Conservation (phyloP, 2,113 vertebrate genomes). For the Stictonetta naevosa region DNA sequence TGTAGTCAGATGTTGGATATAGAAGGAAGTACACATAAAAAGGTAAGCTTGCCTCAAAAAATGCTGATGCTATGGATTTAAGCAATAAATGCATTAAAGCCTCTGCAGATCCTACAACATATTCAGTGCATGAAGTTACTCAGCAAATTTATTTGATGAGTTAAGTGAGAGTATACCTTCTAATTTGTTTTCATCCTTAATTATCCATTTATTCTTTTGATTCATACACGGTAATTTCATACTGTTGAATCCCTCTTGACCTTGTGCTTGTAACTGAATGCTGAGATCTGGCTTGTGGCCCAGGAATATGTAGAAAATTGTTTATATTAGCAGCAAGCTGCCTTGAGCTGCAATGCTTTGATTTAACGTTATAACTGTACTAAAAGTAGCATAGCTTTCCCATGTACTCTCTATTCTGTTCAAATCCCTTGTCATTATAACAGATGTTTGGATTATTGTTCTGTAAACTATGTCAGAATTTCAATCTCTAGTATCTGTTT, state of each 20-base stretch:
- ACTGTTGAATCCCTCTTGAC: constrained; percentile 88
- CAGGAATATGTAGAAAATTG: constrained; percentile 88
- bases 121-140: constrained; percentile 68
- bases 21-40: constrained; percentile 51
- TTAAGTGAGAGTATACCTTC: constrained; percentile 78
- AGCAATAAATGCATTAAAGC: constrained; percentile 72
- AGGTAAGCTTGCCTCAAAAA: constrained; percentile 59
- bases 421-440: constrained; percentile 94
- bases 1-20: constrained; percentile 66
- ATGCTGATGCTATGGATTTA: constrained; percentile 58
- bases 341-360: constrained; percentile 83
- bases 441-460: constrained; percentile 97
- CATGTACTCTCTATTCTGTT: constrained; percentile 88
- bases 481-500: constrained; percentile 91
- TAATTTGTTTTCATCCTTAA: constrained; percentile 83
- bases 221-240: constrained; percentile 87
- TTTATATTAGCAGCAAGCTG: constrained; percentile 93
- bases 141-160: constrained; percentile 80
- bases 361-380: constrained; percentile 88
- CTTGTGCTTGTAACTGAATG: constrained; percentile 84
- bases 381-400: constrained; percentile 90
- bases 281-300: constrained; percentile 83
- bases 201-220: constrained; percentile 90
- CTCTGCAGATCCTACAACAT: constrained; percentile 53
- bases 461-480: constrained; percentile 95